Conservation (phyloP, 1,140 invertebrate species). For the Lithobius niger region DNA sequence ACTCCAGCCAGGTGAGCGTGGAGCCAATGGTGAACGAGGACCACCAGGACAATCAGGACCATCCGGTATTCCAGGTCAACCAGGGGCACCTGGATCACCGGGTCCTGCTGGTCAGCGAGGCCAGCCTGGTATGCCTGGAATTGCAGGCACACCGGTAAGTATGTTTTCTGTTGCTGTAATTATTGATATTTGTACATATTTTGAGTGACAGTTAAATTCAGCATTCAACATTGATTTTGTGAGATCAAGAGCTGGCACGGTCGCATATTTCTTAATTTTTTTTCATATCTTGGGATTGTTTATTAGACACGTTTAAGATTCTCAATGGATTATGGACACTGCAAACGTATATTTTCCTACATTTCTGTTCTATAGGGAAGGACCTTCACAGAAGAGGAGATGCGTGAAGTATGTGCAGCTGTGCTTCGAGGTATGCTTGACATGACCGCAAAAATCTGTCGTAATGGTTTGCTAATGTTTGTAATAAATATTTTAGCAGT, state of each 20-base stretch:
- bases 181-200: too few relatives aligned
- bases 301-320: too few relatives aligned
- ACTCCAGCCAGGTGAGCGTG: conserved; percentile 34
- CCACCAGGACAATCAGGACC: conserved; percentile 33
- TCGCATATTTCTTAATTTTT: too few relatives aligned
- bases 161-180: too few relatives aligned
- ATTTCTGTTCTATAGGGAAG: conserved; percentile 35
- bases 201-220: too few relatives aligned
- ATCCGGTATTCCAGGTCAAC: conserved; percentile 24
- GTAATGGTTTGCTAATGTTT: neutral
- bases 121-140: conserved; percentile 37
- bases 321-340: too few relatives aligned
- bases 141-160: conserved; percentile 36
- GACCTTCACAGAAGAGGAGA: conserved; percentile 36
- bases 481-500: too few relatives aligned
- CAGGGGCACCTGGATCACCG: conserved; percentile 22
- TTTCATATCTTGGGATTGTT: too few relatives aligned
- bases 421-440: conserved; percentile 37
- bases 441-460: neutral
- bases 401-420: conserved; percentile 39
- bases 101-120: conserved; percentile 30
- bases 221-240: too few relatives aligned
- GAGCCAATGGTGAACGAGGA: conserved; percentile 37
- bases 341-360: too few relatives aligned
- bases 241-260: too few relatives aligned